Base-by-base conservation (phyloP, 2,113 vertebrate species). In the Hydrolagus affinis region DNA sequence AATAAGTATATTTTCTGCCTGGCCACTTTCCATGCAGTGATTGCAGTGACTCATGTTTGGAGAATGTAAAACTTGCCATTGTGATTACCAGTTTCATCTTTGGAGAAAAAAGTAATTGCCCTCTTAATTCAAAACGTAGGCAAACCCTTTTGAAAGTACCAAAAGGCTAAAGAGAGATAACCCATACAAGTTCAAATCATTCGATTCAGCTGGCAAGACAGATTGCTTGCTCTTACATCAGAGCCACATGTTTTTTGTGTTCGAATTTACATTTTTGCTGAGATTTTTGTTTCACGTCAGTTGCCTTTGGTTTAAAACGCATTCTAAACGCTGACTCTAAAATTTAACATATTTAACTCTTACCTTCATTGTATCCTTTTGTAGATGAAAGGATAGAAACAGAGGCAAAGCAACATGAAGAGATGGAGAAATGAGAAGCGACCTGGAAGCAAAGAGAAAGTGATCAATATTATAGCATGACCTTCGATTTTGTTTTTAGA, bases 161-260 rank as follows among this genome's bases (percentile, higher is more conserved):
- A 28, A 15, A 15, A 83, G 66, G 66, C 30, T 83, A 83, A 83
- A 66, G 12, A 32, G 12, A 30, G 62, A 68, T 66, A 68, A 83
- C 78, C 2, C 44, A 66, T 83, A 66, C 17, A 80, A 64, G 17
- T 30, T 44, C 28, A 2, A 17, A 64, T 17, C 59, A 80, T 25
- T 28, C 64, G 57, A 66, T 83, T 83, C 32, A 83, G 30, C 25
- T 66, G 14, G 62, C 23, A 68, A 68, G 21, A 21, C 44, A 44
- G 44, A 44, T 44, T 44, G 44, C 62, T 83, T 83, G 4, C 66
- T 66, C 23, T 64, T 68, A 14, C 60, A 83, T 83, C 78, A 83
- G 30, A 68, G 23, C 60, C 64, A 66, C 62, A 83, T 68, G 78
- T 64, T 66, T 83, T 83, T 83, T 64, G 30, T 83, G 44, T 83